Evolutionary conservation across 2,797 vertebrate genomes (phyloP), one percentile per base, ranked within the genome.

Genomic region (Craterocephalus amniculus): DNA sequence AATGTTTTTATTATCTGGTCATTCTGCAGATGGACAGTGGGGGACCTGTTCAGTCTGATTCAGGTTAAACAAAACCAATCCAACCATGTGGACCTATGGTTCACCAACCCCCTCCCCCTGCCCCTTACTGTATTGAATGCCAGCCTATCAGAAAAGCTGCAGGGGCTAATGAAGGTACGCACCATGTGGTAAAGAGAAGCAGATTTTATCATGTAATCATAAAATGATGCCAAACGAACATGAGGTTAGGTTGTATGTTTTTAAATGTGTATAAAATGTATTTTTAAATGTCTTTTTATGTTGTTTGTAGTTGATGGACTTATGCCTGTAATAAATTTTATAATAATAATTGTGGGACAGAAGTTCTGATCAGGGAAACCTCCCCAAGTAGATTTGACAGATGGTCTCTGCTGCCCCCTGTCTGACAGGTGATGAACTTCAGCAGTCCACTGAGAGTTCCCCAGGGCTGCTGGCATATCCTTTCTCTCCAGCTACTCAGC

Each of bases 401-500:
- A 18, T 35, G 22, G 5, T 54, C 65, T 89, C 58, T 91, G 69
- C 71, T 72, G 56, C 83, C 79, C 76, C 73, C 80, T 74, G 13
- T 81, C 58, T 80, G 56, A 74, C 88, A 99, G 98, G 91, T 97
- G 88, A 79, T 95, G 86, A 96, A 97, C 92, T 96, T 97, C 67
- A 95, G 90, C 22, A 83, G 92, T 67, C 94, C 96, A 20, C 83
- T 96, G 88, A 91, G 86, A 9, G 91, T 97, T 85, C 91, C 94
- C 73, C 94, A 93, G 74, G 97, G 96, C 81, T 98, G 96, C 92
- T 98, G 97, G 96, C 95, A 89, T 65, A 75, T 97, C 68, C 94
- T 98, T 88, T 95, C 96, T 83, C 93, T 99, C 82, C 95, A 95
- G 89, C 88, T 97, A 70, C 91, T 91, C 79, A 90, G 93, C 90